Conservation (phyloP, 1,140 invertebrate species). For the Aporrectodea caliginosa region DNA sequence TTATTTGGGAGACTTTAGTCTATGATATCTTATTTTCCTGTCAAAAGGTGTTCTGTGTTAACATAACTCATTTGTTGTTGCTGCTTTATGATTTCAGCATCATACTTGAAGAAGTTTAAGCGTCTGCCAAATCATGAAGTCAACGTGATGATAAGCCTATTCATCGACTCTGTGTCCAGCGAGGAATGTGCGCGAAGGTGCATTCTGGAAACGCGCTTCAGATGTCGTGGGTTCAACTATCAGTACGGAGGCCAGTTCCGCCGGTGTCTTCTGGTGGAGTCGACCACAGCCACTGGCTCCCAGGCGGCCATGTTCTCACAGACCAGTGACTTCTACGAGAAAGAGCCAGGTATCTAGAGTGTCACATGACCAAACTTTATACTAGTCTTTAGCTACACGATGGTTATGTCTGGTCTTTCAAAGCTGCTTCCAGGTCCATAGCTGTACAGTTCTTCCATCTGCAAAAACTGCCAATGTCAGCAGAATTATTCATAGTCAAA, state of each 20-base stretch:
- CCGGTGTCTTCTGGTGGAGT: not conserved
- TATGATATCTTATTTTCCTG: too few relatives aligned
- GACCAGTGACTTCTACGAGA: not conserved
- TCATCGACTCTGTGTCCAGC: slow-evolving; percentile 15
- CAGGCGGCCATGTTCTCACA: not conserved
- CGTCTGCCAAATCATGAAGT: slow-evolving; percentile 23
- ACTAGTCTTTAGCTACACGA: too few relatives aligned
- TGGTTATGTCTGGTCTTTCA: too few relatives aligned
- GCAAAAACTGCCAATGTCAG: too few relatives aligned
- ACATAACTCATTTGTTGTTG: too few relatives aligned
- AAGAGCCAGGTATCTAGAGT: not conserved
- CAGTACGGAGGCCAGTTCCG: not conserved
- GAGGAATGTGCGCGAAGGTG: slow-evolving; percentile 49
- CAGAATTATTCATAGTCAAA: too few relatives aligned
- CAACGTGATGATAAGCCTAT: not conserved
- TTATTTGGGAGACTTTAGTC: too few relatives aligned
- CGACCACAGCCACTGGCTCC: not conserved
- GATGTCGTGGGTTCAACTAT: not conserved
- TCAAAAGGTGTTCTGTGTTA: too few relatives aligned
- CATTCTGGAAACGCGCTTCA: slow-evolving; percentile 46
- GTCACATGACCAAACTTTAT: too few relatives aligned
- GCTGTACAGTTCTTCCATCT: too few relatives aligned
- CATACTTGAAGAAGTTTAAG: slow-evolving; percentile 15
- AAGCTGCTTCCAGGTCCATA: too few relatives aligned
- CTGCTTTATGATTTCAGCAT: slow-evolving; percentile 1